Conservation (phyloP, 2,888 invertebrate species). For the Megamerina dolium region DNA sequence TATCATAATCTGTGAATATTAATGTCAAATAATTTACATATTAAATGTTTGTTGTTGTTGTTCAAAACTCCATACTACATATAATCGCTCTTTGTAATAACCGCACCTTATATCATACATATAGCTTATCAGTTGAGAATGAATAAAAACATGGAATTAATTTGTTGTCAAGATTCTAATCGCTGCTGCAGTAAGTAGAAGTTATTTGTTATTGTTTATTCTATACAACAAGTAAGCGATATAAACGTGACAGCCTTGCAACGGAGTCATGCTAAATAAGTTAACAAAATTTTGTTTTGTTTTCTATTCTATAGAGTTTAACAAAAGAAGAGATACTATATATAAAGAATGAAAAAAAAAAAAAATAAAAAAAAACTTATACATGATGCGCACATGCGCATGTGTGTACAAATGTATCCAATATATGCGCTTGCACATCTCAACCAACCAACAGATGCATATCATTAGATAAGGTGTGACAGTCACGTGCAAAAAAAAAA, state of each 20-base stretch:
- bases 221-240: no score
- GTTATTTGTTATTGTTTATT: conserved; percentile 6
- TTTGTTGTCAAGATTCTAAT: conserved; percentile 25
- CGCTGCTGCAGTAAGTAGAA: neutral
- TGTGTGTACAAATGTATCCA: no score
- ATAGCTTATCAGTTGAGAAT: no score
- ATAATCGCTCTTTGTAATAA: no score
- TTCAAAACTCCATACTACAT: no score
- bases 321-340: conserved; percentile 9
- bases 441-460: no score
- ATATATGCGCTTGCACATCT: no score
- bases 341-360: neutral
- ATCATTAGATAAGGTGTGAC: conserved; percentile 14
- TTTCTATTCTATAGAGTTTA: conserved; percentile 5
- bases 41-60: no score
- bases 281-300: neutral
- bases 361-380: neutral
- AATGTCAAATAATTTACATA: no score
- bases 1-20: no score
- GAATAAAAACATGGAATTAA: conserved; percentile 17
- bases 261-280: conserved; percentile 8
- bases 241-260: conserved; percentile 33
- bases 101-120: no score
- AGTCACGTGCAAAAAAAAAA: conserved; percentile 13
- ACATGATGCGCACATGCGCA: no score